Evolutionary conservation across 2,888 invertebrate genomes (phyloP).

Genomic region (Plagiodera versicolora): DNA sequence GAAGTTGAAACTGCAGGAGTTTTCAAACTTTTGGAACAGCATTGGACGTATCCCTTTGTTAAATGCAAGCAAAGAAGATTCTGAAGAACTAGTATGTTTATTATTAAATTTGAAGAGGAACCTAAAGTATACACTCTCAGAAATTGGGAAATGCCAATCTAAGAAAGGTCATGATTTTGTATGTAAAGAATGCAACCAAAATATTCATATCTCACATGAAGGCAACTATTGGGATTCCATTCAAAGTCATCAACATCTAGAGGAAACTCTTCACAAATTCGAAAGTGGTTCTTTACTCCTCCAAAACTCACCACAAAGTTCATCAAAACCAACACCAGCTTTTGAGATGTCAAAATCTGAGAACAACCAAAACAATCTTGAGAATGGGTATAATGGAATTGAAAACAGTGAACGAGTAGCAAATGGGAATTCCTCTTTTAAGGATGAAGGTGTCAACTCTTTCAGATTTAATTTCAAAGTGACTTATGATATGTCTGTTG

Average conservation of each 20-base stretch:
- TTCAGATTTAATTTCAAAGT: constrained; percentile 39
- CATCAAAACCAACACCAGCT: no score
- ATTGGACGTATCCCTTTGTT: constrained; percentile 29
- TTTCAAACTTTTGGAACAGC: constrained; percentile 36
- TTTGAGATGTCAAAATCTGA: neutral
- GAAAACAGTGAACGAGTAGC: constrained; percentile 24
- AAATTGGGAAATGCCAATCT: constrained; percentile 26
- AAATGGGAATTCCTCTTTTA: constrained; percentile 3
- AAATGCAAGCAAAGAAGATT: constrained; percentile 26
- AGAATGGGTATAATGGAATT: constrained; percentile 30
- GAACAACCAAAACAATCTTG: constrained; percentile 1
- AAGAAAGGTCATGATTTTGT: constrained; percentile 23
- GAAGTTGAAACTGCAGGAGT: constrained; percentile 30
- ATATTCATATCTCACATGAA: constrained; percentile 25
- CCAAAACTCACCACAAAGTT: constrained; percentile 5
- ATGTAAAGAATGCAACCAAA: constrained; percentile 36
- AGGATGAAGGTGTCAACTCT: constrained; percentile 31
- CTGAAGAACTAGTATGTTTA: constrained; percentile 31
- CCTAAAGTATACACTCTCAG: constrained; percentile 31
- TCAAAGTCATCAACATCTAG: constrained; percentile 40
- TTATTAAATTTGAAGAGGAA: constrained; percentile 37
- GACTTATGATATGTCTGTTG: constrained; percentile 34
- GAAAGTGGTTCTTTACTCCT: constrained; percentile 13
- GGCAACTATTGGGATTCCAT: constrained; percentile 37
- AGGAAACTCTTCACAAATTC: constrained; percentile 29